A percentile compares a stretch with the other conserved stretches of the same genome.
Evolutionary conservation across 2,888 invertebrate genomes (phyloP).

Genomic region (Morpho helenor): DNA sequence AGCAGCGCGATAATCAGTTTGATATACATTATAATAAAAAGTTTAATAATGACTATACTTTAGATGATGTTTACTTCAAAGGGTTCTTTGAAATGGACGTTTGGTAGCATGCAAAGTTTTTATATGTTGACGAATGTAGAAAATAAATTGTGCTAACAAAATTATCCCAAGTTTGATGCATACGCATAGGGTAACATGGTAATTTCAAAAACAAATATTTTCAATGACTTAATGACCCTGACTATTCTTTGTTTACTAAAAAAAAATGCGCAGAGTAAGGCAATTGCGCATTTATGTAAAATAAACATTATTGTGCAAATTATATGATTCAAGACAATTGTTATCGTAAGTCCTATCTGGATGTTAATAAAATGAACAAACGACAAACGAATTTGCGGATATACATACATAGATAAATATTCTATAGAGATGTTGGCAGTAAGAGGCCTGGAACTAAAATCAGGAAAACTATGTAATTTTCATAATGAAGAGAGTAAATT

Average conservation of each 20-base stretch:
- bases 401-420: too few relatives aligned
- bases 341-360: too few relatives aligned
- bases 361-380: too few relatives aligned
- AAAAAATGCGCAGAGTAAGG: conserved; percentile 1
- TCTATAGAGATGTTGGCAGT: too few relatives aligned
- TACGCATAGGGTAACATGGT: conserved; percentile 42
- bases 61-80: conserved; percentile 7
- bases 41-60: neutral
- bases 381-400: too few relatives aligned
- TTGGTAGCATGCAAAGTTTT: conserved; percentile 43
- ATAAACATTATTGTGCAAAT: conserved; percentile 1
- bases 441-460: too few relatives aligned
- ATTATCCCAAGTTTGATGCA: conserved; percentile 55
- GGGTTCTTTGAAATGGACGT: conserved; percentile 32
- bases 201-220: conserved; percentile 55
- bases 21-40: conserved; percentile 15
- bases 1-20: conserved; percentile 33
- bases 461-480: too few relatives aligned
- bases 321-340: neutral
- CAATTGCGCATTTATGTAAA: conserved; percentile 13
- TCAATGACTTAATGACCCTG: conserved; percentile 72
- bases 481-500: too few relatives aligned
- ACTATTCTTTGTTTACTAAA: conserved; percentile 12
- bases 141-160: conserved; percentile 58
- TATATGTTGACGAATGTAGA: conserved; percentile 43